Base-by-base conservation (phyloP, 2,113 vertebrate genomes). In the Rhinogobius similis region DNA sequence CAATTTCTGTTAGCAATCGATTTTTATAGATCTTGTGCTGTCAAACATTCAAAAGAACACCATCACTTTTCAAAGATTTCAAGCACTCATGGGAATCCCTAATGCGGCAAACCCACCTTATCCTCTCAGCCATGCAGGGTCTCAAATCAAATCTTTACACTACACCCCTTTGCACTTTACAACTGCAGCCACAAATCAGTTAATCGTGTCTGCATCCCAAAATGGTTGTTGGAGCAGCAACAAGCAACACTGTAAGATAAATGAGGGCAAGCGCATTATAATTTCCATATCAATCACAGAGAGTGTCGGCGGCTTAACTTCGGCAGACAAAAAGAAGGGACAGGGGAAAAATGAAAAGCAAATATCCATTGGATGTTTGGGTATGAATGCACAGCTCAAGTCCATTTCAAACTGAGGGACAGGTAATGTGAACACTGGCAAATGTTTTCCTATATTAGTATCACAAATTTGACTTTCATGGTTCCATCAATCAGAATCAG, bases 281-380 rank as follows among this genome's bases (percentile, higher is more conserved):
- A 89, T 90, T 88, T 89, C 82, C 83, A 84, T 86, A 87, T 89
- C 86, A 89, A 86, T 89, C 86, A 84, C 52, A 9, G 26, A 63
- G 21, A 68, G 70, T 76, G 84, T 85, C 72, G 75, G 72, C 66
- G 76, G 78, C 70, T 78, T 55, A 69, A 72, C 66, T 76, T 62
- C 29, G 67, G 44, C 64, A 58, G 41, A 56, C 65, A 62, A 36
- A 67, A 32, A 13, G 61, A 56, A 58, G n/a, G 62, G 44, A 43
- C 50, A 46, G 3, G 72, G 62, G 56, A 9, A 44, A 24, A 61
- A 38, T 16, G 63, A 65, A 32, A 72, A 59, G 26, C 72, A 66
- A 75, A 77, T 62, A 61, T 61, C 29, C 11, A 13, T 4, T 43
- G 0, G 65, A 76, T 68, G 67, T 55, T 78, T 75, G 73, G 38